Conservation (phyloP, 2,797 vertebrate species). For the Toxotes lorentzi region DNA sequence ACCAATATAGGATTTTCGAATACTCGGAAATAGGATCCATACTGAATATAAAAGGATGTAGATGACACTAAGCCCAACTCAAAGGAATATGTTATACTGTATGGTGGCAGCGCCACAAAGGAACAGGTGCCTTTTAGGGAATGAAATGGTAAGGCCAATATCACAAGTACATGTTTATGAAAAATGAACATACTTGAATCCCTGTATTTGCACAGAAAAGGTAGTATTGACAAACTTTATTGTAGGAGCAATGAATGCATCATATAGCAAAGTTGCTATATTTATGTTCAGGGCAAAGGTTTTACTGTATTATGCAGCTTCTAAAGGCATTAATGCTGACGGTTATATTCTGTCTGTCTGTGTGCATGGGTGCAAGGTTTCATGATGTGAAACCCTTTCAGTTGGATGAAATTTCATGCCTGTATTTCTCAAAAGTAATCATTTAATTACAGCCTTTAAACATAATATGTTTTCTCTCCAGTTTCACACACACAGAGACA, state of each 20-base stretch:
- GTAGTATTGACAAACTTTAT: too few relatives aligned
- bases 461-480: conserved; percentile 22
- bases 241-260: too few relatives aligned
- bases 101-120: not conserved
- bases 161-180: not conserved
- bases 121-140: not conserved
- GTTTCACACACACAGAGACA: conserved; percentile 47
- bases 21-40: conserved; percentile 27
- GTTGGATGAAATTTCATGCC: conserved; percentile 75
- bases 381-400: conserved; percentile 60
- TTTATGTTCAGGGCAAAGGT: not conserved
- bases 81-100: not conserved
- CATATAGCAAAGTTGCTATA: too few relatives aligned
- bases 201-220: not conserved
- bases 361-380: not conserved
- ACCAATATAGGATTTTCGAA: conserved; percentile 32
- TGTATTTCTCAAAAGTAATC: conserved; percentile 58
- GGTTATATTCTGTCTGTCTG: not conserved
- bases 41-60: conserved; percentile 10
- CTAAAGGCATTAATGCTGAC: not conserved
- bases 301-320: not conserved
- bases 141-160: not conserved
- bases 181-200: not conserved
- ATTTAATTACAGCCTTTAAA: conserved; percentile 66
- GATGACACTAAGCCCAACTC: not conserved